Conservation (phyloP, 2,113 vertebrate genomes). For the Rhadina sibilatrix region DNA sequence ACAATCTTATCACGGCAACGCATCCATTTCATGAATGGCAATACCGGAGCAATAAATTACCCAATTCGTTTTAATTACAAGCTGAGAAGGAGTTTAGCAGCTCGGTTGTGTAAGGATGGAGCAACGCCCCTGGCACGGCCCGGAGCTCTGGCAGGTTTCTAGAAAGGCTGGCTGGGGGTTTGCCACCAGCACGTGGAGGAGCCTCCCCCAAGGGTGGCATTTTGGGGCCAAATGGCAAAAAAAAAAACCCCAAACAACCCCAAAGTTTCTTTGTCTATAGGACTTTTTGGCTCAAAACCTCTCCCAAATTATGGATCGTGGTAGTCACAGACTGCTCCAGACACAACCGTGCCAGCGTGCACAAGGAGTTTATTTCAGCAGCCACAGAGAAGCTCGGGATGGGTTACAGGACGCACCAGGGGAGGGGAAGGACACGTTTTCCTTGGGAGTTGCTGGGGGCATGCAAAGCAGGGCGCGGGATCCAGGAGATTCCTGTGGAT, state of each 20-base stretch:
- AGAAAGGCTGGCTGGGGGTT: background rate
- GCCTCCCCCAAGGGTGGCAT: background rate
- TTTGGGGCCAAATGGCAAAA: background rate
- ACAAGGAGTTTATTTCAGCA: background rate
- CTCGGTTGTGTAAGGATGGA: accelerated
- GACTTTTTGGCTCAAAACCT: background rate
- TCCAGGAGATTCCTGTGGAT: accelerated
- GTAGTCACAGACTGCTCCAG: background rate
- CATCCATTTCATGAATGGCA: background rate
- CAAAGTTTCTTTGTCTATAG: accelerated
- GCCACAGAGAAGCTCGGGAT: background rate
- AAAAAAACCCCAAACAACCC: no score
- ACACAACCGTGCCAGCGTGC: accelerated
- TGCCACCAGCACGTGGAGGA: background rate
- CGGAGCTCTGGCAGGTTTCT: background rate
- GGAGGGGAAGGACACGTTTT: background rate
- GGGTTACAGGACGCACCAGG: background rate
- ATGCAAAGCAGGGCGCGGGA: background rate
- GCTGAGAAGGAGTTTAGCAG: background rate
- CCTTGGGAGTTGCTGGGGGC: background rate
- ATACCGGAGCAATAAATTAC: background rate
- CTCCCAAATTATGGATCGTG: accelerated
- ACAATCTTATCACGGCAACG: background rate
- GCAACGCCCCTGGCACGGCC: background rate
- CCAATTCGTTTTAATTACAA: background rate